phyloP scores from a whole-genome alignment of 2,888 invertebrate genomes.

The Meiosimyza platycephala region DNA sequence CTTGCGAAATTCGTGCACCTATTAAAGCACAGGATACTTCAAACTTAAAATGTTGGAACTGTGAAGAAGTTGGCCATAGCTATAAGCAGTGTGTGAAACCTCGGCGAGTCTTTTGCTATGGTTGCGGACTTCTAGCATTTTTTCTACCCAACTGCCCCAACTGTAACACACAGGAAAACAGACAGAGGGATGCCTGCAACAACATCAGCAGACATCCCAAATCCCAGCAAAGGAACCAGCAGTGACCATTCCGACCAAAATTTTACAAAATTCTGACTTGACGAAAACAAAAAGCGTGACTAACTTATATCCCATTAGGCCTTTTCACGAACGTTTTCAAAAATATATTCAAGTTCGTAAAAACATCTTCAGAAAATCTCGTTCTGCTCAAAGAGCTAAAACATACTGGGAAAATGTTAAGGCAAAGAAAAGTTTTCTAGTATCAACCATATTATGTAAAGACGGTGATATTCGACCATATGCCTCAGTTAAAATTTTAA shows the following conservation, averaged over 20 bases:
- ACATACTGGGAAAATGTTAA: not conserved
- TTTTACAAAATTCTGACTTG: too few relatives aligned
- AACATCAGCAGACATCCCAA: not conserved
- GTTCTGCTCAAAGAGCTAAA: not conserved
- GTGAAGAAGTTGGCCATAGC: not conserved
- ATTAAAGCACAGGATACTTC: not conserved
- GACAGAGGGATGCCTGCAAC: conserved; percentile 1
- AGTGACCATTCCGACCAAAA: too few relatives aligned
- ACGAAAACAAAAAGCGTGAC: too few relatives aligned
- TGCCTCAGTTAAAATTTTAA: too few relatives aligned
- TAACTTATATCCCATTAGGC: too few relatives aligned
- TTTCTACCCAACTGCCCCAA: not conserved
- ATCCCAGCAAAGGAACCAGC: too few relatives aligned
- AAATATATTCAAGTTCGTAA: not conserved
- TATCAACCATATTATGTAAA: not conserved
- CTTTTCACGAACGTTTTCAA: too few relatives aligned
- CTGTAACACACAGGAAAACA: not conserved
- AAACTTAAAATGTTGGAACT: conserved; percentile 14
- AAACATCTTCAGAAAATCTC: not conserved
- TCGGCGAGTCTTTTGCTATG: conserved; percentile 11
- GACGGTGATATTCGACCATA: not conserved
- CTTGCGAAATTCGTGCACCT: not conserved
- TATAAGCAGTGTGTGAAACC: conserved; percentile 1
- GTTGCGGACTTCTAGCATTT: conserved; percentile 10
- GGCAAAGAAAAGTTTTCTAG: not conserved